Evolutionary conservation across 2,888 invertebrate genomes (phyloP), one percentile per base, ranked within the genome.

Genomic region (Ommatoiulus sabulosus): DNA sequence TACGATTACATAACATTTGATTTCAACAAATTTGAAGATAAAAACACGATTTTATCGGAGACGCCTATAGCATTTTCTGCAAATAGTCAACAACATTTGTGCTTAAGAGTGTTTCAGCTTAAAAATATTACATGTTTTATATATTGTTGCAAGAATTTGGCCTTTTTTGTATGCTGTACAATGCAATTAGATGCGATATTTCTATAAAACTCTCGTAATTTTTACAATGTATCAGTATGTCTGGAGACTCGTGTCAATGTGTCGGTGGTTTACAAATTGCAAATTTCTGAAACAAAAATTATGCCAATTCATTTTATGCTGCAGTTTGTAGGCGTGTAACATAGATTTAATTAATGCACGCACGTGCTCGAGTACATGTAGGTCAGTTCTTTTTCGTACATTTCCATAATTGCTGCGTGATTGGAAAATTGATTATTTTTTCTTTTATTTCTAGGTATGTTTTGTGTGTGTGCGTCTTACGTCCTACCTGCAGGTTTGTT

Each of bases 361-460:
- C 7, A 0, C n/a, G 17, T 2, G 35, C 12, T 35, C 24, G 24
- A 80, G 35, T 35, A 80, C 35, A 80, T 80, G 24, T 80, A 72
- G 72, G 72, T 72, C 72, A 72, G 3, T 8, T n/a, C 80, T 80
- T 80, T 35, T 80, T 80, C 20, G 10, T 35, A 12, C 35, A 35
- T 35, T 80, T 80, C 5, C 35, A 80, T 80, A 35, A 80, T 80
- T 80, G 35, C 12, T 80, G 24, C 12, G 5, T 35, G 80, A 72
- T 24, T 35, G 35, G n/a, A 80, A 80, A 80, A 80, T 72, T 72
- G 35, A 80, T 80, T 12, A 35, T 80, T 35, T 35, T 80, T 80
- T 80, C 35, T 80, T 52, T 80, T 35, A 8, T 80, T 80, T 80
- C 80, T 80, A 80, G 80, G 80, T 80, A 35, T 35, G 80, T 80